A percentile compares a stretch with the other conserved stretches of the same genome.
phyloP scores from a whole-genome alignment of 53 echinoderm and acorn worm species.

The Glandiceps talaboti region DNA sequence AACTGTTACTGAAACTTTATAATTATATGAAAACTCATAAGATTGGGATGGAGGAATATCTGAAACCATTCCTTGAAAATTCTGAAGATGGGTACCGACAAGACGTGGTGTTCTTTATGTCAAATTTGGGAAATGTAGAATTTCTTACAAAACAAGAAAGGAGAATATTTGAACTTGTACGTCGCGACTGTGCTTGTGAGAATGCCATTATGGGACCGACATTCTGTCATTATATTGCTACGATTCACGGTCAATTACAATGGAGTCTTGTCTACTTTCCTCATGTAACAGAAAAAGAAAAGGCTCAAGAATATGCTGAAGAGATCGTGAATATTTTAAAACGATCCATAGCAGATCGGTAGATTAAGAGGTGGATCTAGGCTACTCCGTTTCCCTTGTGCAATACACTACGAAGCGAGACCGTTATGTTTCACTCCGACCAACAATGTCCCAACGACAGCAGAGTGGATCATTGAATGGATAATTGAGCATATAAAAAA shows the following conservation, averaged over 20 bases:
- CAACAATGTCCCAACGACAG: too few relatives aligned
- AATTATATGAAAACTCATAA: not conserved
- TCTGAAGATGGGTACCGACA: not conserved
- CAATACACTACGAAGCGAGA: too few relatives aligned
- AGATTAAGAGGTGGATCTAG: too few relatives aligned
- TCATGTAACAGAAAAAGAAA: not conserved
- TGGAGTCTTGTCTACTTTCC: not conserved
- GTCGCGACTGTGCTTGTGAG: not conserved
- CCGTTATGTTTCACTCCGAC: too few relatives aligned
- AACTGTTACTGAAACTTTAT: not conserved
- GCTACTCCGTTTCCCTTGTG: too few relatives aligned
- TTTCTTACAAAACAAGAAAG: not conserved
- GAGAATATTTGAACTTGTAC: not conserved
- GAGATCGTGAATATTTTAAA: not conserved
- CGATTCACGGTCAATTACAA: not conserved
- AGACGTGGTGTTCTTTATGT: not conserved
- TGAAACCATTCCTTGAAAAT: not conserved
- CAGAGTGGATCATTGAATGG: too few relatives aligned
- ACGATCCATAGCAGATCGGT: not conserved
- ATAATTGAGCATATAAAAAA: too few relatives aligned
- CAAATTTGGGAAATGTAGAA: not conserved
- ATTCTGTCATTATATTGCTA: not conserved
- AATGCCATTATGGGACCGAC: not conserved
- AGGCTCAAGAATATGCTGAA: not conserved
- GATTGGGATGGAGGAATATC: not conserved